Base-by-base conservation (phyloP, 2,797 vertebrate species). In the Erpetoichthys calabaricus region DNA sequence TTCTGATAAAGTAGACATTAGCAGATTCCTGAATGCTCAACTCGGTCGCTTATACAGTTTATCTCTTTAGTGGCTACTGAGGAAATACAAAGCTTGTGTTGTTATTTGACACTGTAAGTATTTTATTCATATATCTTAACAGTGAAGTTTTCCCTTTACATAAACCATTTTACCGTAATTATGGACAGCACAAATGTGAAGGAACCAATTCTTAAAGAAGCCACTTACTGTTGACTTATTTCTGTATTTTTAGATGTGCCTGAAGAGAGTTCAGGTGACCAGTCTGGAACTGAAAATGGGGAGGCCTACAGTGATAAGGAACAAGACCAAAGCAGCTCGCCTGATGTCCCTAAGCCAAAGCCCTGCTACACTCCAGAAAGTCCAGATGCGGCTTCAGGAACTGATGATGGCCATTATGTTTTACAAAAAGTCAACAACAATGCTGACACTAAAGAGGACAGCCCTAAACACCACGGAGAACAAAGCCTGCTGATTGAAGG, bases 251-350 rank as follows among this genome's bases (percentile, higher is more conserved):
- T 57, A 97, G 95, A 93, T 3, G 2, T 83, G 53, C 61, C 70
- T 2, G 92, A 97, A 50, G 95, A 97, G 8, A 73, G 70, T 3
- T 66, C 89, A 8, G 89, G 83, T 42, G 92, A 93, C 9, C 63
- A 68, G 59, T 83, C 82, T 0, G 80, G 84, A 5, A 71, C 73
- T 4, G 94, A 97, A 50, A 91, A 78, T 55, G 71, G 83, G 0
- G 89, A 90, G 52, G 82, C 77, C 69, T 89, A 84, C 77, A 94
- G 91, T 25, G 92, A 97, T 68, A 91, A 91, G 74, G 94, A 97
- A 52, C 73, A 84, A 51, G 92, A 95, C 56, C 81, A 86, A 59
- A 79, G 76, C 72, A 91, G 85, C 70, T 92, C 94, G 44, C 91
- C 95, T 0, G 92, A 97, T 5, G 83, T 80, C 57, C 76, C 82